phyloP scores from a whole-genome alignment of 2,888 invertebrate species.

The Sepioteuthis lessoniana region DNA sequence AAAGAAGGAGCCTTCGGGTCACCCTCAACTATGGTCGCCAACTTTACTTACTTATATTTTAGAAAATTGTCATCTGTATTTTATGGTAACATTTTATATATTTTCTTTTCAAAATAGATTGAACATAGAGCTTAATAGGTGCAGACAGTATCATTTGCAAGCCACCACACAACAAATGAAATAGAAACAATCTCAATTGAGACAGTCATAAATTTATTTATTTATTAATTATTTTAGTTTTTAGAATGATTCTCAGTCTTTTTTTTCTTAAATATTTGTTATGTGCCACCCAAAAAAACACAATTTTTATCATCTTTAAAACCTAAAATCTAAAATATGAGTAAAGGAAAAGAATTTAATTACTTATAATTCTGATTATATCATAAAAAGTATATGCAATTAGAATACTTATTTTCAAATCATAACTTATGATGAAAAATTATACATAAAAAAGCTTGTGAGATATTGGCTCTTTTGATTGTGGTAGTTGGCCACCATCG shows the following conservation, averaged over 20 bases:
- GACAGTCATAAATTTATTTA: background rate
- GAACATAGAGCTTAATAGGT: no score
- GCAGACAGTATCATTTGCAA: background rate
- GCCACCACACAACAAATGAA: background rate
- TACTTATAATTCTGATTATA: background rate
- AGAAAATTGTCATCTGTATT: no score
- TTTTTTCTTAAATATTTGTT: background rate
- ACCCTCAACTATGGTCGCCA: no score
- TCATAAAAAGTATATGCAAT: no score
- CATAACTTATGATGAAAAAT: background rate
- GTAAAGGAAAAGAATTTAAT: background rate
- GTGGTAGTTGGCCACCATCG: background rate
- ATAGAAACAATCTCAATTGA: background rate
- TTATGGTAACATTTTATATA: no score
- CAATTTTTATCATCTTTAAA: background rate
- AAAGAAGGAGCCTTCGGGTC: no score
- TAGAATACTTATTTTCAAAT: background rate
- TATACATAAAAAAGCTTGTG: background rate
- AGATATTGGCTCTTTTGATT: background rate
- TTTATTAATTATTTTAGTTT: background rate
- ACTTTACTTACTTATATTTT: no score
- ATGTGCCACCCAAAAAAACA: background rate
- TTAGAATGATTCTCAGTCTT: background rate
- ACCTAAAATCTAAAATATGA: background rate
- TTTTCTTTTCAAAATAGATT: no score